These are phyloP conservation scores for Adoxophyes honmai DNA, from an alignment of 1,140 invertebrate genomes.

Conservation along the genomic window DNA sequence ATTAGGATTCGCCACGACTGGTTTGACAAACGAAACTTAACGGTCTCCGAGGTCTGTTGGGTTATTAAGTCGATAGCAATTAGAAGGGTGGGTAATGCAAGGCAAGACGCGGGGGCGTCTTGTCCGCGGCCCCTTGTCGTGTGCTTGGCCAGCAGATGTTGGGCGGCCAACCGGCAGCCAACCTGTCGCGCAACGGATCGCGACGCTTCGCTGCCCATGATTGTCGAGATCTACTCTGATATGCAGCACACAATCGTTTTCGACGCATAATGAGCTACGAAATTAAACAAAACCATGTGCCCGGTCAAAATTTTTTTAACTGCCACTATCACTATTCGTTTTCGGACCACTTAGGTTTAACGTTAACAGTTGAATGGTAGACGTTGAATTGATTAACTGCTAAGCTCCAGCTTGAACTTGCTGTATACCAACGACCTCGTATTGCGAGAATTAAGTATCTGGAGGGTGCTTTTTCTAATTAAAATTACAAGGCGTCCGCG, in stretches of 20 bases:
- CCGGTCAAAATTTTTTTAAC: no score
- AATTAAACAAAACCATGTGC: background rate
- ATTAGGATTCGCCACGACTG: conserved; percentile 49
- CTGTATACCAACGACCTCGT: conserved; percentile 28
- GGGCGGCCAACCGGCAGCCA: conserved; percentile 57
- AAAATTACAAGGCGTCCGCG: conserved; percentile 45
- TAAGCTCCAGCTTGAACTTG: conserved; percentile 5
- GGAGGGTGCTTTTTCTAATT: conserved; percentile 42
- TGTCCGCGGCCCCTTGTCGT: conserved; percentile 35
- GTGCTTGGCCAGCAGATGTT: conserved; percentile 53
- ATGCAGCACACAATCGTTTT: conserved; percentile 37
- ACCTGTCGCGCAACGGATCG: conserved; percentile 71
- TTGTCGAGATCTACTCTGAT: conserved; percentile 48
- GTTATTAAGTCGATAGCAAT: conserved; percentile 50
- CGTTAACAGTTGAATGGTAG: no score
- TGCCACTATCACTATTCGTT: no score
- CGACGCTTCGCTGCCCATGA: conserved; percentile 54
- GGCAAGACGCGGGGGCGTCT: conserved; percentile 66
- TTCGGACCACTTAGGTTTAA: no score
- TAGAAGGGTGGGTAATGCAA: conserved; percentile 32
- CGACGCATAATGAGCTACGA: conserved; percentile 35
- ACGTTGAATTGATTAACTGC: no score
- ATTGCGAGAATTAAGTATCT: conserved; percentile 25
- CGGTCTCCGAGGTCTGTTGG: conserved; percentile 62
- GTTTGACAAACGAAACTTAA: conserved; percentile 69